phyloP scores from a whole-genome alignment of 2,888 invertebrate genomes.

The Melieria picta region DNA sequence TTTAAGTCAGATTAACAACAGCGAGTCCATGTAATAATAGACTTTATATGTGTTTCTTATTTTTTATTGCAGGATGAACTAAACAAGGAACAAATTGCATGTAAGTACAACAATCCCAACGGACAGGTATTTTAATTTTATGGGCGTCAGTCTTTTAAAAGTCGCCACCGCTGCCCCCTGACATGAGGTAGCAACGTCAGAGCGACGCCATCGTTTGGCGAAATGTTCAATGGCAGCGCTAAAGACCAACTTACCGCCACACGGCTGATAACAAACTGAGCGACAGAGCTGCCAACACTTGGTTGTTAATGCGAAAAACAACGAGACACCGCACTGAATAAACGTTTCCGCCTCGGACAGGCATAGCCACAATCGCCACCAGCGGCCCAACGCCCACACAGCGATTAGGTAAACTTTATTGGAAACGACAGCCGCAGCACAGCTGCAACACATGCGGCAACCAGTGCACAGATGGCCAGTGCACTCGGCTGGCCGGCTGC shows the following conservation, averaged over 20 bases:
- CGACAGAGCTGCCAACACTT: constrained; percentile 24
- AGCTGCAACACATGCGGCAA: not conserved
- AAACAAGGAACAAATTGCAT: constrained; percentile 79
- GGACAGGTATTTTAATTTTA: not conserved
- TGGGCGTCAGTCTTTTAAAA: too few species aligned
- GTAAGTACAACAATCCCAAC: constrained; percentile 70
- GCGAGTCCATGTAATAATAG: too few species aligned
- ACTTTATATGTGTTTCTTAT: constrained; percentile 30
- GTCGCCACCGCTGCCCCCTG: too few species aligned
- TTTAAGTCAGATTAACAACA: too few species aligned
- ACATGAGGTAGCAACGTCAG: too few species aligned
- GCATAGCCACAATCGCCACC: too few species aligned
- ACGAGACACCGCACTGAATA: too few species aligned
- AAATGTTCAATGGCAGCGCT: too few species aligned
- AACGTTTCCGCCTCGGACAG: too few species aligned
- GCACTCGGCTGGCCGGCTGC: too few species aligned
- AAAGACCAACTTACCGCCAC: not conserved
- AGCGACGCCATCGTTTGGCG: too few species aligned
- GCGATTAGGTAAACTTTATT: constrained; percentile 17
- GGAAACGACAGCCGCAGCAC: not conserved
- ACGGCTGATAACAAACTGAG: constrained; percentile 6
- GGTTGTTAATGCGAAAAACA: too few species aligned
- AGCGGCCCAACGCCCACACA: constrained; percentile 15
- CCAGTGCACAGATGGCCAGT: not conserved
- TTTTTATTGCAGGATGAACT: constrained; percentile 76